These are phyloP conservation scores for Galerucella calmariensis DNA, from an alignment of 2,888 invertebrate genomes.

Conservation along the genomic window DNA sequence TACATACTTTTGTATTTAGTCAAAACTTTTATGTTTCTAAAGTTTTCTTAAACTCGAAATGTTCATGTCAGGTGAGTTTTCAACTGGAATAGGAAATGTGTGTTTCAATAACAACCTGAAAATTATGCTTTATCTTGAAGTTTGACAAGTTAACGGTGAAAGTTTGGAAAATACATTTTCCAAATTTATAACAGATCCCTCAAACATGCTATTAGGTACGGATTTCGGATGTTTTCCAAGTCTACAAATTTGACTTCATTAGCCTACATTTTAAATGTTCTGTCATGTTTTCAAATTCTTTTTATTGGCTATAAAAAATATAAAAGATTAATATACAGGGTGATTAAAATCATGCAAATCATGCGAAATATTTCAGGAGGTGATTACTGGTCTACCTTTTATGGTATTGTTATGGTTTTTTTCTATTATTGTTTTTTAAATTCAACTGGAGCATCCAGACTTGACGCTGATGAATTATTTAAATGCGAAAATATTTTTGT, in stretches of 20 bases:
- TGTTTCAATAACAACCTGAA: conserved; percentile 2
- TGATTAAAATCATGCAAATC: too few species aligned
- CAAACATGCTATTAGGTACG: background rate
- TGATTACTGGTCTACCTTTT: too few species aligned
- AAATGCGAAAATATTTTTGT: too few species aligned
- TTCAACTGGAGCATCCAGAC: too few species aligned
- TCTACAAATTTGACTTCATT: background rate
- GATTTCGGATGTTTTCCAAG: background rate
- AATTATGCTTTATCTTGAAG: background rate
- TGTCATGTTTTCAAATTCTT: background rate
- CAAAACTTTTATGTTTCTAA: background rate
- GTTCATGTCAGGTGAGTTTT: background rate
- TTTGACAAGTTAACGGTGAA: background rate
- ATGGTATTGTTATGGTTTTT: too few species aligned
- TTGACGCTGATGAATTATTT: too few species aligned
- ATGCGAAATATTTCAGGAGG: too few species aligned
- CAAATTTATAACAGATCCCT: background rate
- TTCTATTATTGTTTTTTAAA: too few species aligned
- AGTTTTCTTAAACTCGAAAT: background rate
- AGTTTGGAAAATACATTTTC: conserved; percentile 4
- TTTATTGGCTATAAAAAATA: background rate
- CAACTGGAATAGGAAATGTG: background rate
- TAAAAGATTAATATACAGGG: too few species aligned
- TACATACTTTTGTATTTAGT: background rate
- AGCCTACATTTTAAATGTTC: background rate